Evolutionary conservation across 2,888 invertebrate genomes (phyloP).

Genomic region (Magallana nippona): DNA sequence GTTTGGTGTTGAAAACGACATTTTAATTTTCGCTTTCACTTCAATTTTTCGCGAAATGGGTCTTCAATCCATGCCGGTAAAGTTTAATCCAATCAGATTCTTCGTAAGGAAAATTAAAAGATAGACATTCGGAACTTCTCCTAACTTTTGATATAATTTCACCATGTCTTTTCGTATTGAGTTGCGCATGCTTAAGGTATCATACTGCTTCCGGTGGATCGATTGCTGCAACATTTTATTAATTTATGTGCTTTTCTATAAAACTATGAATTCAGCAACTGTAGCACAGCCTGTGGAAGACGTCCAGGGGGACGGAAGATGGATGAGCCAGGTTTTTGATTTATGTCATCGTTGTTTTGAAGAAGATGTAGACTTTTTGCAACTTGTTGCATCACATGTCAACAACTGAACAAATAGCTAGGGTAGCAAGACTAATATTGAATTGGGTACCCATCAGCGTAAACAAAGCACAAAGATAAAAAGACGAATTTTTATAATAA

Average conservation of each 20-base stretch:
- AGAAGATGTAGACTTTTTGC: no score
- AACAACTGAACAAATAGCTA: no score
- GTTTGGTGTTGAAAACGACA: background rate
- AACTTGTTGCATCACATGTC: no score
- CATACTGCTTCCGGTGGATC: slow-evolving; percentile 13
- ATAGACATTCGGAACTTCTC: slow-evolving; percentile 7
- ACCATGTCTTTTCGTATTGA: no score
- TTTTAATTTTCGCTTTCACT: slow-evolving; percentile 22
- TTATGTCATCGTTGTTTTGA: background rate
- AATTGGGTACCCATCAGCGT: no score
- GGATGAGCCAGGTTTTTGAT: slow-evolving; percentile 87
- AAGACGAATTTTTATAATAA: no score
- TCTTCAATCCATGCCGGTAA: slow-evolving; percentile 22
- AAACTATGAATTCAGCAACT: slow-evolving; percentile 86
- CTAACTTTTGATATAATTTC: background rate
- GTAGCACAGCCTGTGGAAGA: slow-evolving; percentile 87
- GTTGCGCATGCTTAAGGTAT: no score
- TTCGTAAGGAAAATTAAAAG: background rate
- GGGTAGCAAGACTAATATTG: no score
- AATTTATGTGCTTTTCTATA: slow-evolving; percentile 1
- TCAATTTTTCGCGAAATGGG: slow-evolving; percentile 22
- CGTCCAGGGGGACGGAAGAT: slow-evolving; percentile 90
- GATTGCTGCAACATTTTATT: slow-evolving; percentile 17
- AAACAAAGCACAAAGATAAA: no score
- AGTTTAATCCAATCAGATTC: slow-evolving; percentile 14